Conservation (phyloP, 2,797 vertebrate genomes). For the Xerus rutilus region DNA sequence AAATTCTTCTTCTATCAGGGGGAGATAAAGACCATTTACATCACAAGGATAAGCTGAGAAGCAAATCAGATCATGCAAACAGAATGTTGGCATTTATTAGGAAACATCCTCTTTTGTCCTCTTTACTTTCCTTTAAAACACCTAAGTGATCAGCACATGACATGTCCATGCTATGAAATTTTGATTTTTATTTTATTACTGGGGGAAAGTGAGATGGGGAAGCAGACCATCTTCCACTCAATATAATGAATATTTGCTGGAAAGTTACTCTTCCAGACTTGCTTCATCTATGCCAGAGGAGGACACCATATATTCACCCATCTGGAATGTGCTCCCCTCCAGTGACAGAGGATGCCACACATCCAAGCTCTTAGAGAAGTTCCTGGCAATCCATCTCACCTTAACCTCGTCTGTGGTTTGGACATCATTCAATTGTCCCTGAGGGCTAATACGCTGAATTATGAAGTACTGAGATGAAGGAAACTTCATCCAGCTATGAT, state of each 20-base stretch:
- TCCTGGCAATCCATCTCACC: not conserved
- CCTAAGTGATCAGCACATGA: not conserved
- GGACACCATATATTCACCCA: fast-evolving
- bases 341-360: fast-evolving
- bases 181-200: not conserved
- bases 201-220: not conserved
- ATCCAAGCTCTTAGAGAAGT: not conserved
- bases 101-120: not conserved
- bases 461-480: not conserved
- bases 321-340: not conserved
- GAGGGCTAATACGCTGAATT: not conserved
- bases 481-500: not conserved
- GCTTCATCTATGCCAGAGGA: not conserved
- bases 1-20: not conserved
- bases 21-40: not conserved
- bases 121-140: not conserved
- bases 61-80: not conserved
- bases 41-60: not conserved
- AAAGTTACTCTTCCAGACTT: not conserved
- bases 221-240: not conserved
- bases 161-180: not conserved
- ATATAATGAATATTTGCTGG: not conserved
- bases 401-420: not conserved
- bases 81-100: not conserved
- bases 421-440: not conserved